Evolutionary conservation across 2,113 vertebrate genomes (phyloP).

Genomic region (Chloropsis cyanopogon): DNA sequence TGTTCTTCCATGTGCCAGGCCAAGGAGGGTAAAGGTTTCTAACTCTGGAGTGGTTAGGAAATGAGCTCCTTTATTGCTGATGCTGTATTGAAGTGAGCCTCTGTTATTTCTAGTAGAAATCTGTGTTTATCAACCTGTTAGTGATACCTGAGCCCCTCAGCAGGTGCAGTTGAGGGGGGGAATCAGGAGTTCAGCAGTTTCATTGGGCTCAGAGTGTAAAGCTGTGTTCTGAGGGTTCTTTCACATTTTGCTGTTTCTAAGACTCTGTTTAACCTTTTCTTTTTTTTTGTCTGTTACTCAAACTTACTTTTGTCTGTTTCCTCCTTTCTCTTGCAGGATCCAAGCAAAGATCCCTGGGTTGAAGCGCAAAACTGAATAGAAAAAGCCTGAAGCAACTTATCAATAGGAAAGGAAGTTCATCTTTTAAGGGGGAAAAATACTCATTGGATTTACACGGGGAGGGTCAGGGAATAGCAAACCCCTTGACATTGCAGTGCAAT

Average conservation of each 20-base stretch:
- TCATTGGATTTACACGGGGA: constrained; percentile 71
- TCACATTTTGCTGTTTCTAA: accelerated
- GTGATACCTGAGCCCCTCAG: background rate
- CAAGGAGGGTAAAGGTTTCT: background rate
- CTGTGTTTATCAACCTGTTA: background rate
- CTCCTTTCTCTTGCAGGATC: constrained; percentile 76
- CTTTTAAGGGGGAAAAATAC: constrained; percentile 63
- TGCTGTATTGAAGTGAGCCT: background rate
- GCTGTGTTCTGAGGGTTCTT: too few species aligned
- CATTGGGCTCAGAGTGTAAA: background rate
- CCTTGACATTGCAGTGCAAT: constrained; percentile 78
- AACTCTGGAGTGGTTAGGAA: background rate
- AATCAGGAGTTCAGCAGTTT: background rate
- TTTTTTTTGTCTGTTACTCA: background rate
- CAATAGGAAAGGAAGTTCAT: constrained; percentile 63
- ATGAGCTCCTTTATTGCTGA: background rate
- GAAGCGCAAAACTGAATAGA: constrained; percentile 92
- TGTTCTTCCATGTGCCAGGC: background rate
- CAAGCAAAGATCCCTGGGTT: constrained; percentile 93
- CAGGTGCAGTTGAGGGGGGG: accelerated
- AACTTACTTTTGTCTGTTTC: background rate
- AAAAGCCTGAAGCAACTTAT: constrained; percentile 34
- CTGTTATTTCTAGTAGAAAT: accelerated
- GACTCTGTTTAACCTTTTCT: background rate
- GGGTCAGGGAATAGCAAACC: constrained; percentile 73